phyloP scores from a whole-genome alignment of 2,888 invertebrate genomes.

The Thera britannica region DNA sequence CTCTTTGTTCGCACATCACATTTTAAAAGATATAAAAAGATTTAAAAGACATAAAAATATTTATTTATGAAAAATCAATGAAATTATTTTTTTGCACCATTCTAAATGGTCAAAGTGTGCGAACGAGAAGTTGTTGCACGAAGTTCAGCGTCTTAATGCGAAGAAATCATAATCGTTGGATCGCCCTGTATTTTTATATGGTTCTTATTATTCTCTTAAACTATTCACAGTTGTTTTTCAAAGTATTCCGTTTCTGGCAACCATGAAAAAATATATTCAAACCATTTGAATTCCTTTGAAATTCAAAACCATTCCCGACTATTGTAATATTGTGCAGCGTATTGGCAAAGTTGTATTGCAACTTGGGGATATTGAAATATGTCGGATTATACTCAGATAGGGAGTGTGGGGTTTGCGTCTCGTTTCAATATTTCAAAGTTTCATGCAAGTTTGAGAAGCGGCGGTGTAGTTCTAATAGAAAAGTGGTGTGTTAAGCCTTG shows the following conservation, averaged over 20 bases:
- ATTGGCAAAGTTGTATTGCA: slow-evolving; percentile 48
- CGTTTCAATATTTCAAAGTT: slow-evolving; percentile 37
- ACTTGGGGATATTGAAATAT: slow-evolving; percentile 72
- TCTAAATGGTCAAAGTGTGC: too few relatives aligned
- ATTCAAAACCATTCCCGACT: slow-evolving; percentile 15
- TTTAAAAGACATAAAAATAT: too few relatives aligned
- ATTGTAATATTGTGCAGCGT: slow-evolving; percentile 33
- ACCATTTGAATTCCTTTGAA: slow-evolving; percentile 9
- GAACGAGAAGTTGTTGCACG: too few relatives aligned
- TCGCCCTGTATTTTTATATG: too few relatives aligned
- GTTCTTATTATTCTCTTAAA: too few relatives aligned
- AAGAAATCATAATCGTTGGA: too few relatives aligned
- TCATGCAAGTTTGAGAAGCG: slow-evolving; percentile 13
- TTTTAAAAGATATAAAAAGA: too few relatives aligned
- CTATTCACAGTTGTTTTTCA: too few relatives aligned
- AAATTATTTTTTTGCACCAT: too few relatives aligned
- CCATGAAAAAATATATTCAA: background rate
- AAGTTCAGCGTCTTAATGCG: too few relatives aligned
- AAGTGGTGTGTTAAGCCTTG: background rate
- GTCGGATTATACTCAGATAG: slow-evolving; percentile 56
- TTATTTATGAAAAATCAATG: too few relatives aligned
- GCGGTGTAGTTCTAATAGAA: slow-evolving; percentile 8
- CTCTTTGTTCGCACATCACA: too few relatives aligned
- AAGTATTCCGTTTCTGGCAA: background rate
- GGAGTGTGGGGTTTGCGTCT: slow-evolving; percentile 27